Evolutionary conservation across 2,888 invertebrate species (phyloP).

Genomic region (Epistrophella euchroma): DNA sequence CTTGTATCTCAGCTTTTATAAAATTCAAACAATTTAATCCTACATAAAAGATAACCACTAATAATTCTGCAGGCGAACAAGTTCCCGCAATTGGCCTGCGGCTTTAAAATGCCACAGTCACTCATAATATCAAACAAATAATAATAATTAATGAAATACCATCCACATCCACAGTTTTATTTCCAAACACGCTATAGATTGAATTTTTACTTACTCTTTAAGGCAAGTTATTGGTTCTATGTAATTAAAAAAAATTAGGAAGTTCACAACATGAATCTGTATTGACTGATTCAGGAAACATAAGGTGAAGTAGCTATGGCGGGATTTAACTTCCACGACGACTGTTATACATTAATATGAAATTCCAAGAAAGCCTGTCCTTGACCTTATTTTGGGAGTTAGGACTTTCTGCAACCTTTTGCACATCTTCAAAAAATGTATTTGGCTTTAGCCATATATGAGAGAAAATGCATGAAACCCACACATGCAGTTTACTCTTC

Average conservation of each 20-base stretch:
- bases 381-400: too few relatives aligned
- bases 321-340: too few relatives aligned
- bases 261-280: too few relatives aligned
- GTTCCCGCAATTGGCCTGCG: conserved; percentile 18
- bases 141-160: conserved; percentile 16
- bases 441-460: too few relatives aligned
- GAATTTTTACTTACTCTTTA: not conserved
- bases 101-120: not conserved
- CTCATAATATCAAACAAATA: conserved; percentile 24
- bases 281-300: too few relatives aligned
- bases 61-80: not conserved
- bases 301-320: not conserved
- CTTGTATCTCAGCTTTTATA: not conserved
- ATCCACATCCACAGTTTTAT: not conserved
- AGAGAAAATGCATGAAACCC: not conserved
- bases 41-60: conserved; percentile 1
- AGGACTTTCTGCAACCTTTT: too few relatives aligned
- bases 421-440: too few relatives aligned
- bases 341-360: too few relatives aligned
- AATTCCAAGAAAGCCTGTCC: too few relatives aligned
- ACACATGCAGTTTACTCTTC: not conserved
- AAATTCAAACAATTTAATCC: conserved; percentile 6
- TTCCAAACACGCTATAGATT: conserved; percentile 1
- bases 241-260: not conserved
- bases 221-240: not conserved